Percentiles rank a stretch among this genome's conserved stretches.
phyloP scores from a whole-genome alignment of 2,888 invertebrate genomes.

The Trachelus stipa region DNA sequence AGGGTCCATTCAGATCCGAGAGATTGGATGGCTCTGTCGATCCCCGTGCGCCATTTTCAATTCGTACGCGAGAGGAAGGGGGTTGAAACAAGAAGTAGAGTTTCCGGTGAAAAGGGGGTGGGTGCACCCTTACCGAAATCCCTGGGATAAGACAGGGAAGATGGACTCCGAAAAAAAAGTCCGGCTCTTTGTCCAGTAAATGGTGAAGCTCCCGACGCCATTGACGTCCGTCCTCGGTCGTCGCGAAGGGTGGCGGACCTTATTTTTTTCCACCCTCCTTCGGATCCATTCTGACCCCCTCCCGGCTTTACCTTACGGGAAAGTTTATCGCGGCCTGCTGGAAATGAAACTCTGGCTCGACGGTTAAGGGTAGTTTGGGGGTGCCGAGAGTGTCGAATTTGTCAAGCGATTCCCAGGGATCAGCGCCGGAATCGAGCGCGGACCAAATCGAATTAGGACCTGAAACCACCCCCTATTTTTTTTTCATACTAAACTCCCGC shows the following conservation, averaged over 20 bases:
- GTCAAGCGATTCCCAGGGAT: slow-evolving; percentile 54
- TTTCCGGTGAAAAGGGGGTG: no score
- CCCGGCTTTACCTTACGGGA: slow-evolving; percentile 28
- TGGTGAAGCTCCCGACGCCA: slow-evolving; percentile 54
- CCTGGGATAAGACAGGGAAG: slow-evolving; percentile 29
- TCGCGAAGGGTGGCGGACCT: slow-evolving; percentile 43
- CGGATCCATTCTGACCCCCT: slow-evolving; percentile 33
- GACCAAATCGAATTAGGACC: slow-evolving; percentile 58
- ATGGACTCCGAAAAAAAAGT: slow-evolving; percentile 39
- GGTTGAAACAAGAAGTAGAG: no score
- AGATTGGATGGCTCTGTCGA: no score
- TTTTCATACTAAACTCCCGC: no score
- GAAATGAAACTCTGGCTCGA: no score
- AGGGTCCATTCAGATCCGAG: no score
- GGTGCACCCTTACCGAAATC: no score
- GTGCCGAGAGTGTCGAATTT: slow-evolving; percentile 40
- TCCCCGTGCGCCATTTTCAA: no score
- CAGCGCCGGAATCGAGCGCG: slow-evolving; percentile 43
- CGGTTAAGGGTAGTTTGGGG: no score
- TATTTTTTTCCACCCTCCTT: slow-evolving; percentile 46
- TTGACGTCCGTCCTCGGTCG: slow-evolving; percentile 31
- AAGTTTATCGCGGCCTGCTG: slow-evolving; percentile 38
- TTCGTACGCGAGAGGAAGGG: no score
- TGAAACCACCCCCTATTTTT: slow-evolving; percentile 20
- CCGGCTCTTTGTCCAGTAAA: slow-evolving; percentile 52